Evolutionary conservation across 2,113 vertebrate species (phyloP), one percentile per base, ranked within the genome.

Genomic region (Leuciscus idus): DNA sequence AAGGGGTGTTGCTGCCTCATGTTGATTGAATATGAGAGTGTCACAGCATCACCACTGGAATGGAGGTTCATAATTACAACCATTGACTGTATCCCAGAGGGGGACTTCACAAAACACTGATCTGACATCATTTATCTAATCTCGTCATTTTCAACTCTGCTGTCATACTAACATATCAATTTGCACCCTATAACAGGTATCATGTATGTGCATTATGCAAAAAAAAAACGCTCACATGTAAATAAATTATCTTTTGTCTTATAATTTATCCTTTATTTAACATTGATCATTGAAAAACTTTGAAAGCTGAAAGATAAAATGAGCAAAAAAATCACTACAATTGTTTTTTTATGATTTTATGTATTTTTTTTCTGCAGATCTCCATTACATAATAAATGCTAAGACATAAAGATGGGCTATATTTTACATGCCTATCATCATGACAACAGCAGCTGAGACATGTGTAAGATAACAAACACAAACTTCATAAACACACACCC

Each of bases 1-100:
- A 89, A 78, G 82, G 83, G 88, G 86, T 85, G 86, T 85, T 89
- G 88, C 88, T 87, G 86, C 88, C 88, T 89, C 88, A 84, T 89
- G 81, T 81, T 86, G 84, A 89, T 87, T 81, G 86, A 87, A 87
- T 89, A 85, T 85, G 81, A 85, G 81, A 86, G 88, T 89, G 86
- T 83, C 82, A 74, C 46, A 89, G 86, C 86, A 85, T 74, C 86
- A 73, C 55, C 82, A 76, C 74, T 74, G 81, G 78, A 89, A 85
- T 64, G 52, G 82, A 87, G 84, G 30, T 50, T 66, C 83, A 79
- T 46, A 72, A 76, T 87, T 82, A 82, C 84, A 74, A 62, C 74
- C 55, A 85, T 70, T 52, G 81, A 77, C 85, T 85, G 77, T 52
- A 33, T 84, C 83, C 83, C 74, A 52, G 62, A 79, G 85, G 76